Evolutionary conservation across 2,113 vertebrate genomes (phyloP), one percentile per base, ranked within the genome.

Genomic region (Orientallactaga bullata): DNA sequence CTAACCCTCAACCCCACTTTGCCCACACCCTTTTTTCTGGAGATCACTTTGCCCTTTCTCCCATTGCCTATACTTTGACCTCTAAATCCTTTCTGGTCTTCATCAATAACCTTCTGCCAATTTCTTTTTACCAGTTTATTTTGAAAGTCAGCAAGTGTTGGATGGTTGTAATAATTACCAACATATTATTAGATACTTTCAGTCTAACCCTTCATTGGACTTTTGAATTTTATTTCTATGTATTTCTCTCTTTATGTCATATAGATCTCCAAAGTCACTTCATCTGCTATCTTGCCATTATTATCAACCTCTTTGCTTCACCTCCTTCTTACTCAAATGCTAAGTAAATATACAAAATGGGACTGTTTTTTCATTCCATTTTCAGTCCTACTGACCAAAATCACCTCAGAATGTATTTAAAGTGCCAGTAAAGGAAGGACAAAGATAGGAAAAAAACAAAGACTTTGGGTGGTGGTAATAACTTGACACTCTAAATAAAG

Each of bases 201-300:
- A 60, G 37, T 72, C 65, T 37, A 20, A 55, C 1, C 37, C 30
- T 24, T 60, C 17, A 39, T 26, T 85, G 51, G 15, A 35, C 20
- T 80, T 55, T 69, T 80, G 76, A 60, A 93, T 63, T 72, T 80
- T 28, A 85, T 81, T 91, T 89, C 69, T 91, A 24, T 4, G n/a
- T 71, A 73, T 47, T 68, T 72, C 21, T 17, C 51, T 89, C n/a
- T 72, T 42, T 68, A 66, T 61, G 26, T 28, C 85, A 0, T 16
- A n/a, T 35, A 78, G 8, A 42, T 17, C 2, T n/a, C 35, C 7
- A 7, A 39, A 88, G 35, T 60, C 30, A 66, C 12, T 15, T 88
- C 7, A 71, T 66, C 7, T 21, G 73, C 21, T 66, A 82, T 85
- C 88, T 51, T 80, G 39, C 35, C 61, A 5, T 60, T 76, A 76